A percentile compares a stretch with the other conserved stretches of the same genome.
These are phyloP conservation scores for Melanerpes aurifrons DNA, from an alignment of 2,113 vertebrate genomes.

Conservation along the genomic window DNA sequence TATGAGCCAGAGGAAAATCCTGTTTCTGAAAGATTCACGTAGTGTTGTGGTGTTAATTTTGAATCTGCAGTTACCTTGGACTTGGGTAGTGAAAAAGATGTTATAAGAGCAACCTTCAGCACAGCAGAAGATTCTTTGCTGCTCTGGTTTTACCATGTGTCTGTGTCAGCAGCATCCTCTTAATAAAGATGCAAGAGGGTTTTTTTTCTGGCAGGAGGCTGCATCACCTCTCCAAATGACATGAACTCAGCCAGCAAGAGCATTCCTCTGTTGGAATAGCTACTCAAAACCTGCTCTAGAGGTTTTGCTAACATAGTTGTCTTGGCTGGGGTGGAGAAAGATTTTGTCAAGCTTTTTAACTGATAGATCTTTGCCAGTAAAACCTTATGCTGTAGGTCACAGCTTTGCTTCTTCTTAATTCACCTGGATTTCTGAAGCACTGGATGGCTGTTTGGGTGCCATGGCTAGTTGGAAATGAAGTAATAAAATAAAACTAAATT, in stretches of 20 bases:
- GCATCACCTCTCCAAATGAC: not conserved
- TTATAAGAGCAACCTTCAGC: accelerated
- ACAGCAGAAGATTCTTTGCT: not conserved
- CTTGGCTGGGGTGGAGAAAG: not conserved
- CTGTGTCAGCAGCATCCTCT: not conserved
- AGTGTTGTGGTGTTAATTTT: not conserved
- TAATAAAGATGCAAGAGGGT: not conserved
- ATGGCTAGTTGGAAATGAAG: not conserved
- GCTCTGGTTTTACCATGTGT: not conserved
- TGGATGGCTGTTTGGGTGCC: not conserved
- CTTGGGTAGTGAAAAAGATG: not conserved
- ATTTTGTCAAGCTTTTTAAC: not conserved
- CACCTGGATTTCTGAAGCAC: not conserved
- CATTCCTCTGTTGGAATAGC: not conserved
- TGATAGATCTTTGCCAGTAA: not conserved
- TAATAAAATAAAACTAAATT: not conserved
- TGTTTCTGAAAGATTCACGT: not conserved
- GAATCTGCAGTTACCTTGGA: not conserved
- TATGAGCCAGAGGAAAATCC: not conserved
- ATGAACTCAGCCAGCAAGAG: not conserved
- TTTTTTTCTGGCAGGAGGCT: constrained; percentile 1
- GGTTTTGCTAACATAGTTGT: not conserved
- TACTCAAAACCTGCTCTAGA: not conserved
- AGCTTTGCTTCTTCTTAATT: not conserved
- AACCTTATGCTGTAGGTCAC: not conserved